Percentiles rank a stretch among this genome's conserved stretches.
These are phyloP conservation scores for Acleris literana DNA, from an alignment of 2,888 invertebrate species.

Conservation along the genomic window DNA sequence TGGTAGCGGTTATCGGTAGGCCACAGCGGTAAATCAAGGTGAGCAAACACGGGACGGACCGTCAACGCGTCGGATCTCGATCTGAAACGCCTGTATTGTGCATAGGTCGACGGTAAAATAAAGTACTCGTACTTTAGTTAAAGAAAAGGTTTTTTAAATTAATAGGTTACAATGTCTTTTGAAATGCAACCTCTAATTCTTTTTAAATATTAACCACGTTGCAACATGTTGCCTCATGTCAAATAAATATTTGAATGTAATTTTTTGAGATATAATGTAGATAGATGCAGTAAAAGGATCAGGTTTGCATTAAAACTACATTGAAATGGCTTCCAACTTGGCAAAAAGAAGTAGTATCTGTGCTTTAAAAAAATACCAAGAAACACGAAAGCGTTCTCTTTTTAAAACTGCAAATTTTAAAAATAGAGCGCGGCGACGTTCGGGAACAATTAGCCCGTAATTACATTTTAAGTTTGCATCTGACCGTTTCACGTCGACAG, in stretches of 20 bases:
- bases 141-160: not conserved
- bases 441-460: constrained; percentile 19
- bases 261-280: too few species aligned
- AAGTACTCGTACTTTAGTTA: not conserved
- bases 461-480: constrained; percentile 8
- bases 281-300: too few species aligned
- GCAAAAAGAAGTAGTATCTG: too few species aligned
- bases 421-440: not conserved
- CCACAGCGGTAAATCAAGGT: constrained; percentile 62
- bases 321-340: too few species aligned
- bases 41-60: constrained; percentile 59
- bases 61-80: constrained; percentile 58
- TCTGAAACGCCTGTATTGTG: constrained; percentile 53
- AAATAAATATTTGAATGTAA: too few species aligned
- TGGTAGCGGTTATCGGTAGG: constrained; percentile 47
- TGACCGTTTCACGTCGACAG: constrained; percentile 11
- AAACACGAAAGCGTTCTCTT: not conserved
- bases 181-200: too few species aligned
- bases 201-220: too few species aligned
- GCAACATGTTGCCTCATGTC: too few species aligned
- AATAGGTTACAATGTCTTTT: not conserved
- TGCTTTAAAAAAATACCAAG: too few species aligned
- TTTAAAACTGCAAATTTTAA: not conserved
- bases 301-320: too few species aligned
- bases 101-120: not conserved